Conservation (phyloP, 2,113 vertebrate species). For the Synodontis membranacea region DNA sequence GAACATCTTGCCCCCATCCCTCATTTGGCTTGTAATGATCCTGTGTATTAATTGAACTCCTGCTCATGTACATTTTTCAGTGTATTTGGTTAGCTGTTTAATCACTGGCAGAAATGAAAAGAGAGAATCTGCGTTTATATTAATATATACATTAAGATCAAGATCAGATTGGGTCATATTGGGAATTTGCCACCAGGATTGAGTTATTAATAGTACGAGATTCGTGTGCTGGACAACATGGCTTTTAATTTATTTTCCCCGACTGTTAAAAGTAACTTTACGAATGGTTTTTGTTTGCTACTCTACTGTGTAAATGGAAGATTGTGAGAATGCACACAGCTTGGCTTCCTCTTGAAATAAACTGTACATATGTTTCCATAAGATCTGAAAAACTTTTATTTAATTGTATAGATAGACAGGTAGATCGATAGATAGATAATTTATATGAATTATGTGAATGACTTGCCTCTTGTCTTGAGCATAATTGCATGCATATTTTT, state of each 20-base stretch:
- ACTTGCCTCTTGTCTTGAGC: not conserved
- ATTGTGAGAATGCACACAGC: slow-evolving; percentile 19
- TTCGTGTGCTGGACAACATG: not conserved
- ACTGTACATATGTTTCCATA: slow-evolving; percentile 58
- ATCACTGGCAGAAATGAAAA: not conserved
- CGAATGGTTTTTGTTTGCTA: slow-evolving; percentile 10
- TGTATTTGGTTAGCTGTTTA: not conserved
- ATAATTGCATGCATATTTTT: not conserved
- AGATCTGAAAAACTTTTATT: slow-evolving; percentile 7
- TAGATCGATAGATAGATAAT: too few relatives aligned
- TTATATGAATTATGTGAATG: not conserved
- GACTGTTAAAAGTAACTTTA: slow-evolving; percentile 2
- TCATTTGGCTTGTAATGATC: not conserved
- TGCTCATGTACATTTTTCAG: not conserved
- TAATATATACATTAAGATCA: not conserved
- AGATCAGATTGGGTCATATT: not conserved
- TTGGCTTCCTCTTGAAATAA: slow-evolving; percentile 49
- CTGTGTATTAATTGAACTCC: not conserved
- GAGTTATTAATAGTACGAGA: not conserved
- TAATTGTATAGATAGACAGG: too few relatives aligned
- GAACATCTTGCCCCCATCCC: not conserved
- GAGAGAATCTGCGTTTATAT: not conserved
- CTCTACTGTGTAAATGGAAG: not conserved
- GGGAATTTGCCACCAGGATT: not conserved
- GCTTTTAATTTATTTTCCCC: not conserved